Base-by-base conservation (phyloP, 1,140 invertebrate species). In the Leucophenga varia region DNA sequence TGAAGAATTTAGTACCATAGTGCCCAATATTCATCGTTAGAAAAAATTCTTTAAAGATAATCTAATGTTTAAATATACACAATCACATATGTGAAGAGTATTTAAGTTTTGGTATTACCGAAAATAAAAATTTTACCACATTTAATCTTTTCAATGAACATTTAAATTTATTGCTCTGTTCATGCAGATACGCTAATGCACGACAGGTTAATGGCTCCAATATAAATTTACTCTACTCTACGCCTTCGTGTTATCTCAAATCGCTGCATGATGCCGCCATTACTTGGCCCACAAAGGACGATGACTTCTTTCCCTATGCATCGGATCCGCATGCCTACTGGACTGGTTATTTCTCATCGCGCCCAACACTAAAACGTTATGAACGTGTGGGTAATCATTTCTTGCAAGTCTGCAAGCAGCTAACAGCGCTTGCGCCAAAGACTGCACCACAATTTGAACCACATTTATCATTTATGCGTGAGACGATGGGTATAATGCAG, bases 301-400 rank as follows among this genome's bases (percentile, higher is more conserved):
- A 91, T 52, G 91, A 94, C 59, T 97, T 96, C 79, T 94, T 95
- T 59, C 95, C 95, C 0, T 98, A 98, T 76, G 87, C 91, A 1
- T 87, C 86, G 53, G 84, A 88, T 63, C 79, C 83, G 3, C 86
- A 95, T 59, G 78, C 85, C 0, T 96, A 86, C 71, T 98, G 95
- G 95, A 95, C 91, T 0, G 96, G 96, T 0, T 98, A 95, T 72
- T 99, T 91, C 67, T 91, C 91, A 0, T 97, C 93, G 0, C 81
- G 91, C 41, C 87, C 92, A 3, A 86, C 91, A 0, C 77, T 91
- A 1, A 96, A 96, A 64, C 83, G 84, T 31, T 89, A 80, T 67
- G 90, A 91, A 59, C 77, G 93, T 43, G 74, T 84, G 52, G 85
- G 85, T 1, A 94, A 93, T 68, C 88, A 87, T 59, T 86, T 89